Evolutionary conservation across 2,888 invertebrate species (phyloP).

Genomic region (Pollenia angustigena): DNA sequence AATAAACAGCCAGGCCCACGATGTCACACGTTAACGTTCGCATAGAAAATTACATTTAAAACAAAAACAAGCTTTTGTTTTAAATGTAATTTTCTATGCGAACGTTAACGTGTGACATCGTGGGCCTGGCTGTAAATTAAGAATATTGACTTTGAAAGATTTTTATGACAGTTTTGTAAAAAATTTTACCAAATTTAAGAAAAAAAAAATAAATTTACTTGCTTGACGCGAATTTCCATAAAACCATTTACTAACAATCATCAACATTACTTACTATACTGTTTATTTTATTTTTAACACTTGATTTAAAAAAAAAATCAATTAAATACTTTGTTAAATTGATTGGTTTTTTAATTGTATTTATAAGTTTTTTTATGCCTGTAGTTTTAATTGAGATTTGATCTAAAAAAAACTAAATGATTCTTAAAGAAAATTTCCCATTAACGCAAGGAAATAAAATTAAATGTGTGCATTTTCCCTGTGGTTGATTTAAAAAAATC

Average conservation of each 20-base stretch:
- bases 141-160: background rate
- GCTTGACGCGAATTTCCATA: background rate
- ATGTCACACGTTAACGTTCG: no score
- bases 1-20: no score
- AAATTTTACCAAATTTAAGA: background rate
- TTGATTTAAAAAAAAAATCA: conserved; percentile 62
- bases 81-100: no score
- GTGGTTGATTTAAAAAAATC: conserved; percentile 64
- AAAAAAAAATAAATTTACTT: conserved; percentile 1
- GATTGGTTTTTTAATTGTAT: conserved; percentile 72
- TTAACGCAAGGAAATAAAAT: conserved; percentile 74
- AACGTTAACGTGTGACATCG: no score
- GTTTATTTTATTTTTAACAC: conserved; percentile 36
- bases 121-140: no score
- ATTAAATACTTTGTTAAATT: conserved; percentile 74
- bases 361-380: conserved; percentile 60
- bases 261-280: conserved; percentile 7
- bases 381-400: conserved; percentile 69
- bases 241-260: conserved; percentile 1
- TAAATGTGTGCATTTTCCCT: conserved; percentile 72
- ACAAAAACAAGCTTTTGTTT: no score
- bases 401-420: conserved; percentile 68
- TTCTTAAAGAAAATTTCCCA: conserved; percentile 71
- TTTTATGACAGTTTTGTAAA: background rate
- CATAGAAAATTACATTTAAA: no score